These are phyloP conservation scores for Setophaga coronata DNA, from an alignment of 2,113 vertebrate species.

Conservation along the genomic window DNA sequence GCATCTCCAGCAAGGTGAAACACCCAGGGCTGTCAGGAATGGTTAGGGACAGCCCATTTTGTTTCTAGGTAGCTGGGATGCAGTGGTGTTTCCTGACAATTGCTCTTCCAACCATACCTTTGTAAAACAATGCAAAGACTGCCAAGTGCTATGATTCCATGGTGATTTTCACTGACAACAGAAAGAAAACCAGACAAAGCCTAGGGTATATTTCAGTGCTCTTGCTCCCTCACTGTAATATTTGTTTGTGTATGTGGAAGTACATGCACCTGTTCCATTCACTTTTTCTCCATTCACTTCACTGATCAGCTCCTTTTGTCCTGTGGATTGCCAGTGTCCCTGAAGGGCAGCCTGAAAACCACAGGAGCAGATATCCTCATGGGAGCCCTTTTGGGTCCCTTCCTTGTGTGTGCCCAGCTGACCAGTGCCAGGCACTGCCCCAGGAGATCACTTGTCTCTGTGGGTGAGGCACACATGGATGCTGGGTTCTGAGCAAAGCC, in stretches of 20 bases:
- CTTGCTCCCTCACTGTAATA: neutral
- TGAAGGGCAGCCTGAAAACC: neutral
- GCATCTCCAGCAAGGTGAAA: neutral
- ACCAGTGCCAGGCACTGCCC: neutral
- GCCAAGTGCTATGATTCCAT: accelerated
- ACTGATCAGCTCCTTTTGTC: neutral
- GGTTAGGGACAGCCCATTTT: neutral
- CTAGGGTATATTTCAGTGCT: neutral
- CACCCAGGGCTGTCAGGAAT: neutral
- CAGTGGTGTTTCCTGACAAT: neutral
- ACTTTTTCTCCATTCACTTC: neutral
- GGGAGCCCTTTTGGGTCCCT: neutral
- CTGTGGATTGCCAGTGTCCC: neutral
- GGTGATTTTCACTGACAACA: neutral
- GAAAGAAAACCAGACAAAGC: neutral
- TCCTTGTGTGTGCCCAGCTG: neutral
- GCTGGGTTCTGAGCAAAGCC: neutral
- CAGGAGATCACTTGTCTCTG: neutral
- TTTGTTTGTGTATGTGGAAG: neutral
- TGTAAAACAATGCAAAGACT: neutral
- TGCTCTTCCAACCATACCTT: neutral
- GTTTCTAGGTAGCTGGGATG: neutral
- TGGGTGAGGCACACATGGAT: neutral
- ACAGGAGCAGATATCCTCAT: neutral
- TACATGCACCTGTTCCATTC: neutral